Base-by-base conservation (phyloP, 2,113 vertebrate species). In the Cyphotilapia sp. region DNA sequence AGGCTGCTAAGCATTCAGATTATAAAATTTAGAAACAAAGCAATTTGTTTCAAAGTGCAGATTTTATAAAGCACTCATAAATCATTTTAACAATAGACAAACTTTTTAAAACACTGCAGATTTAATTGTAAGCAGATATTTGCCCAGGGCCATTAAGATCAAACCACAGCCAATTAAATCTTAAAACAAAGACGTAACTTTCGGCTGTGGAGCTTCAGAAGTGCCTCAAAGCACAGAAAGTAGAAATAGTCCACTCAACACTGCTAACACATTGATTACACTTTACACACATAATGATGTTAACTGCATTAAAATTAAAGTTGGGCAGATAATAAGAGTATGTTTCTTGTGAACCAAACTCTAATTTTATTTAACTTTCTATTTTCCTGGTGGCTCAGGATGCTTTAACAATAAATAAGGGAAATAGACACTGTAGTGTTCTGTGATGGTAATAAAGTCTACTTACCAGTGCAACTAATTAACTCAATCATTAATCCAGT, bases 331-430 rank as follows among this genome's bases (percentile, higher is more conserved):
- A 2, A 63, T 11, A 63, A 1, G 9, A 63, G 5, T 10, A 61
- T 61, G 57, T 11, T 61, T 61, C 29, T 19, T 33, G 57, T 61
- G 59, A 63, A 63, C 5, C 59, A 33, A 63, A 63, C 16, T 63
- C 59, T 19, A 3, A 63, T 35, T 63, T 35, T 11, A 61, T 61
- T 61, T 33, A 61, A 19, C 57, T 33, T 63, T 63, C 16, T 1
- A 63, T 63, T 63, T 33, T 61, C 57, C 16, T 61, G 57, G 57
- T 19, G 29, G 29, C 16, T 19, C 57, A 61, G 0, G 0, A 19
- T 61, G 9, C 16, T 61, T 61, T 61, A 61, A 61, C 29, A 33
- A 3, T 61, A 7, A 61, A 61, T 61, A 61, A 61, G 29, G 57
- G 29, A 19, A 61, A 61, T 33, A 61, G 16, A 33, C 57, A 19